A percentile compares a stretch with the other conserved stretches of the same genome.
phyloP scores from a whole-genome alignment of 2,113 vertebrate genomes.

The Phyllostomus hastatus region DNA sequence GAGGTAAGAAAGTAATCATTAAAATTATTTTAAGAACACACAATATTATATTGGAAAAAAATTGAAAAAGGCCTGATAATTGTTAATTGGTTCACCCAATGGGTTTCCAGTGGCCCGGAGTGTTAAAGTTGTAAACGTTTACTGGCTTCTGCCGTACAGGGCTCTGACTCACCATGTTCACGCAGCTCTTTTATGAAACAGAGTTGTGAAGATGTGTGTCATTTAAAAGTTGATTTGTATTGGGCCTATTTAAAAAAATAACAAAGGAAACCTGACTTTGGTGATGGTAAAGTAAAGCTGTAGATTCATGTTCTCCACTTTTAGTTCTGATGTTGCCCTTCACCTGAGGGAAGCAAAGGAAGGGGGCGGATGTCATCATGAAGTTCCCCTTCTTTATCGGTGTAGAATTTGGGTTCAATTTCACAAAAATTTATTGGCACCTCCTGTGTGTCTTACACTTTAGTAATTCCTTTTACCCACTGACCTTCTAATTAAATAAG shows the following conservation, averaged over 20 bases:
- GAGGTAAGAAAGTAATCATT: not conserved
- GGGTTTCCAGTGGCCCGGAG: not conserved
- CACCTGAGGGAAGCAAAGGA: not conserved
- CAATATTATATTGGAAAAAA: not conserved
- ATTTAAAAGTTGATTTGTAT: not conserved
- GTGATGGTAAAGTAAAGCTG: not conserved
- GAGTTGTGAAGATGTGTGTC: not conserved
- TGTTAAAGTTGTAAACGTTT: not conserved
- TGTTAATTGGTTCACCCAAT: not conserved
- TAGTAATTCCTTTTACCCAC: not conserved
- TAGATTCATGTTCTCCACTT: not conserved
- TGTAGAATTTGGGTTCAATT: not conserved
- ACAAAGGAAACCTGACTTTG: not conserved
- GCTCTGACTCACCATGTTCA: not conserved
- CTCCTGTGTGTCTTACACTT: not conserved
- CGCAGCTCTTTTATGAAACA: not conserved
- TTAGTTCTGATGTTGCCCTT: not conserved
- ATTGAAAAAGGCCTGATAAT: not conserved
- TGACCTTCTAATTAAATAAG: not conserved
- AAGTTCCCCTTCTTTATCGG: not conserved
- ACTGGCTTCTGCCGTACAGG: not conserved
- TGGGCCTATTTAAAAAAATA: not conserved
- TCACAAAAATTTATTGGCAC: not conserved
- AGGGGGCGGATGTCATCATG: not conserved
- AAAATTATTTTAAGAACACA: not conserved